Conservation (phyloP, 92 coral and sea anemone genomes). For the Pocillopora grandis region DNA sequence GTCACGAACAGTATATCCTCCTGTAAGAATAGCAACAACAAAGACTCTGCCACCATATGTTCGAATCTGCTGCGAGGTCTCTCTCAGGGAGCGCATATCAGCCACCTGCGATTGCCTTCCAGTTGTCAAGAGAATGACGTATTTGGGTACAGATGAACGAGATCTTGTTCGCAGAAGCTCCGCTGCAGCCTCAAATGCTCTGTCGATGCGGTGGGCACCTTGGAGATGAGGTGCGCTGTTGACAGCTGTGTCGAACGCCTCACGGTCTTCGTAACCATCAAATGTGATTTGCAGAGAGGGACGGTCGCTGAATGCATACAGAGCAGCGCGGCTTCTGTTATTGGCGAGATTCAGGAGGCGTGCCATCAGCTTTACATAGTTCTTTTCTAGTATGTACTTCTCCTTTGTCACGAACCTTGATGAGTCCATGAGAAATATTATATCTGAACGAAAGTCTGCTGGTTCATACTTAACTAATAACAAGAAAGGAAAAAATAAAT, state of each 20-base stretch:
- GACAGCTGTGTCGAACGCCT: constrained; percentile 47
- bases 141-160: constrained; percentile 61
- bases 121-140: constrained; percentile 73
- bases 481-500: not conserved
- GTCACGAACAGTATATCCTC: constrained; percentile 59
- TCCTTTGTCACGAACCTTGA: constrained; percentile 67
- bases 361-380: constrained; percentile 73
- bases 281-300: constrained; percentile 60
- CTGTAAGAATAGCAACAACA: constrained; percentile 73
- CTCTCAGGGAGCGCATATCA: constrained; percentile 46
- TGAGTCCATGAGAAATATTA: constrained; percentile 77
- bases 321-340: constrained; percentile 64
- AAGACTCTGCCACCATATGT: constrained; percentile 74
- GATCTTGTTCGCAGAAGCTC: constrained; percentile 48
- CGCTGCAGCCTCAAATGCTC: constrained; percentile 49
- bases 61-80: constrained; percentile 51
- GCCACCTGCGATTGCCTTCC: constrained; percentile 60
- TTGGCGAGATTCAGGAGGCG: constrained; percentile 65
- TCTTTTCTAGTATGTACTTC: constrained; percentile 59
- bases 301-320: constrained; percentile 51
- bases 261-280: constrained; percentile 48
- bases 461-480: constrained; percentile 31
- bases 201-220: constrained; percentile 51
- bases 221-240: constrained; percentile 50
- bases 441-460: constrained; percentile 55